A percentile compares a stretch with the other conserved stretches of the same genome.
phyloP scores from a whole-genome alignment of 2,113 vertebrate species.

The Orycteropus afer region DNA sequence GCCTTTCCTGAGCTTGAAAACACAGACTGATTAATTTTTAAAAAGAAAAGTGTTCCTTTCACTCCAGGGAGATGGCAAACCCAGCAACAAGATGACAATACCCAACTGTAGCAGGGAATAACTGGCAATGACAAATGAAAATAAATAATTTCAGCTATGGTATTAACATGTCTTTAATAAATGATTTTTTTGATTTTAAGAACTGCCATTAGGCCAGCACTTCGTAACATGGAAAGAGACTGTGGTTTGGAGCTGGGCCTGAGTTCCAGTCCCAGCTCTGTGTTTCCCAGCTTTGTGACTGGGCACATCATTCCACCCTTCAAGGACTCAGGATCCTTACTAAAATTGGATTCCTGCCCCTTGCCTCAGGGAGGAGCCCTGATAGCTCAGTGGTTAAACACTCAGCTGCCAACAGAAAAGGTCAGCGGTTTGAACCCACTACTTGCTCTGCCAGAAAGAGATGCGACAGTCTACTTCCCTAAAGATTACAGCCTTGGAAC shows the following conservation, averaged over 20 bases:
- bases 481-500: background rate
- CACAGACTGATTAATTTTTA: background rate
- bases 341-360: background rate
- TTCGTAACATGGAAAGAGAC: background rate
- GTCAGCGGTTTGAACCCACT: no score
- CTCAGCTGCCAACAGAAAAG: no score
- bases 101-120: no score
- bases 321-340: background rate
- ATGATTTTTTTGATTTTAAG: background rate
- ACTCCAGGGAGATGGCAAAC: background rate
- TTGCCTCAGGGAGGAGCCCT: background rate
- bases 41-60: background rate
- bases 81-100: no score
- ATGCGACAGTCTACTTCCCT: background rate
- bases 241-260: background rate
- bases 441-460: background rate
- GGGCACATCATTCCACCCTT: background rate
- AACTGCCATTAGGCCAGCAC: background rate
- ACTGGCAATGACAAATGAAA: background rate
- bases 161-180: constrained; percentile 10
- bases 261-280: background rate
- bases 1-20: background rate
- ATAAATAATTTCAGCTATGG: background rate
- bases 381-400: background rate
- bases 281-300: background rate